Evolutionary conservation across 2,797 vertebrate genomes (phyloP).

Genomic region (Sebastes dallii): DNA sequence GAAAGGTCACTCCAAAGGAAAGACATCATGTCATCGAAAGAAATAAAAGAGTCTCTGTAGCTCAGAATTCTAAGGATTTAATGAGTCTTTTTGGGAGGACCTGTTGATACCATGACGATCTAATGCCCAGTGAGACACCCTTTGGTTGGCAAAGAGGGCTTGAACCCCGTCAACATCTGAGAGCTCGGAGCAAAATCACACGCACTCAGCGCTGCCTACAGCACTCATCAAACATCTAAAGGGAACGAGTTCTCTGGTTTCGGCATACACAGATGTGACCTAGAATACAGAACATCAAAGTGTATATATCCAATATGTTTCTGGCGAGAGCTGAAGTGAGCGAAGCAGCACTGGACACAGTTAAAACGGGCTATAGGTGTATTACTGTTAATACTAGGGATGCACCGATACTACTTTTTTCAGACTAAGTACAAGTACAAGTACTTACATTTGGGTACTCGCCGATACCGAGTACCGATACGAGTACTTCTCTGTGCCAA

Average conservation of each 20-base stretch:
- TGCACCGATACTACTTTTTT: no score
- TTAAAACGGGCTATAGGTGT: no score
- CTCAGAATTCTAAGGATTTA: background rate
- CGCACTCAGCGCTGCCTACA: background rate
- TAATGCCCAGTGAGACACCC: background rate
- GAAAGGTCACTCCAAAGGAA: background rate
- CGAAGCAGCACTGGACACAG: background rate
- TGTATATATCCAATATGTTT: background rate
- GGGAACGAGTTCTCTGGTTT: background rate
- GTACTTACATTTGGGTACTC: no score
- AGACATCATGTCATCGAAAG: background rate
- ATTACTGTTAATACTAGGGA: no score
- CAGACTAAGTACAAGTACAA: no score
- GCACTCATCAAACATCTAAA: background rate
- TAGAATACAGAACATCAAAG: constrained; percentile 11
- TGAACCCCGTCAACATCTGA: background rate
- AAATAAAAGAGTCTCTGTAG: background rate
- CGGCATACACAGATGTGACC: background rate
- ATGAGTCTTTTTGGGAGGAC: background rate
- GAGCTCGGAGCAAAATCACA: background rate
- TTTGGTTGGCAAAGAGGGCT: background rate
- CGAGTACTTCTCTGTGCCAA: no score
- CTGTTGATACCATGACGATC: background rate
- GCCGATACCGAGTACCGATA: no score
- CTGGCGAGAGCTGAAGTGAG: background rate